Percentiles rank a stretch among this genome's conserved stretches.
Evolutionary conservation across 2,888 invertebrate species (phyloP).

Genomic region (Cosmorhoe ocellata): DNA sequence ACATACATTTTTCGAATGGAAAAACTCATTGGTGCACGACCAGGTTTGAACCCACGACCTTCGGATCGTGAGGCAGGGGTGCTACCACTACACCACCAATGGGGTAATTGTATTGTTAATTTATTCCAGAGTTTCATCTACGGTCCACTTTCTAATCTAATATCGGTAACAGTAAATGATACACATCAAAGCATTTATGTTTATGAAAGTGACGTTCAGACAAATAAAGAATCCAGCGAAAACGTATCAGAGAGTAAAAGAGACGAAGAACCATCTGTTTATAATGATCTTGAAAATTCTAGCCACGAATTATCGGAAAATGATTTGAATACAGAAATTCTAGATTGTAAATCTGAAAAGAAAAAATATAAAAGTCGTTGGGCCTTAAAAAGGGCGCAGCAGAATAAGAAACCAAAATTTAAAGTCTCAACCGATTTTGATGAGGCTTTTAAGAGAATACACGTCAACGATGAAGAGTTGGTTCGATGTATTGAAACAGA

Average conservation of each 20-base stretch:
- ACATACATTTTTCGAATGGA: too few species aligned
- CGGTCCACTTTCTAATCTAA: conserved; percentile 32
- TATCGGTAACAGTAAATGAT: conserved; percentile 31
- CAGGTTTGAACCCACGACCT: too few species aligned
- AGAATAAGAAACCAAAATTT: conserved; percentile 45
- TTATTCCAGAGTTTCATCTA: conserved; percentile 33
- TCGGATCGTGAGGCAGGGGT: too few species aligned
- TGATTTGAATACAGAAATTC: background rate
- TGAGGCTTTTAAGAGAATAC: conserved; percentile 23
- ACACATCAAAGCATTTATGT: conserved; percentile 28
- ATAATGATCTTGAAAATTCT: too few species aligned
- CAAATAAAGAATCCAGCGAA: background rate
- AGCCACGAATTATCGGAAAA: too few species aligned
- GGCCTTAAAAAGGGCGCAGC: background rate
- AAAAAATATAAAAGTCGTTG: conserved; percentile 1
- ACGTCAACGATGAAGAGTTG: background rate
- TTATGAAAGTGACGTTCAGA: conserved; percentile 25
- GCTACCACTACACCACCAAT: too few species aligned
- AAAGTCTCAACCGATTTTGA: conserved; percentile 35
- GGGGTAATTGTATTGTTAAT: background rate
- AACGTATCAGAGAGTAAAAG: background rate
- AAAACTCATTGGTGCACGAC: too few species aligned
- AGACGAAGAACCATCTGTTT: background rate
- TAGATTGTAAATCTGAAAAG: background rate
- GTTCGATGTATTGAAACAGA: background rate